phyloP scores from a whole-genome alignment of 2,113 vertebrate species.

The Tichodroma muraria region DNA sequence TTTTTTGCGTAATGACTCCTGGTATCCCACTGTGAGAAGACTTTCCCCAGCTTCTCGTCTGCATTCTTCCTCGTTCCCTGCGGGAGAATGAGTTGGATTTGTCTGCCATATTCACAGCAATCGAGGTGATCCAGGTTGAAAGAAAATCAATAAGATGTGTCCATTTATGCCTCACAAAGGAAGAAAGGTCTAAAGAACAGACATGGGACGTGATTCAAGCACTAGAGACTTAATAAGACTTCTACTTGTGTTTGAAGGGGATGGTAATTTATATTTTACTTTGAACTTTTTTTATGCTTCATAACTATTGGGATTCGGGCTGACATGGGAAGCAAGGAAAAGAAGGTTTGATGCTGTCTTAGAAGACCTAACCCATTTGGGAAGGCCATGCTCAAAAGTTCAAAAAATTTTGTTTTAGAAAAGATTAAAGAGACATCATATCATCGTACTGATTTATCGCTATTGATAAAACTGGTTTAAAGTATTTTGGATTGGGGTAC shows the following conservation, averaged over 20 bases:
- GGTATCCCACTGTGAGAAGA: slow-evolving; percentile 74
- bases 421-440: slow-evolving; percentile 73
- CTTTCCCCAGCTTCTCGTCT: slow-evolving; percentile 72
- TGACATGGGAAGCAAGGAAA: slow-evolving; percentile 77
- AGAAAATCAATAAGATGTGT: slow-evolving; percentile 97
- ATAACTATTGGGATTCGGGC: slow-evolving; percentile 78
- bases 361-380: slow-evolving; percentile 77
- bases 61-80: slow-evolving; percentile 76
- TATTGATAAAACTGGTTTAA: slow-evolving; percentile 72
- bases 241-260: slow-evolving; percentile 74
- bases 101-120: slow-evolving; percentile 90
- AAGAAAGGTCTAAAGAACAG: slow-evolving; percentile 81
- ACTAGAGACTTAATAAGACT: slow-evolving; percentile 81
- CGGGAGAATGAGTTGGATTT: slow-evolving; percentile 85
- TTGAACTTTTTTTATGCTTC: slow-evolving; percentile 76
- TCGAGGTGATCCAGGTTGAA: slow-evolving; percentile 93
- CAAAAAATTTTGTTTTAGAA: slow-evolving; percentile 77
- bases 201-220: slow-evolving; percentile 81
- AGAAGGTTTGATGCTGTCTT: slow-evolving; percentile 79
- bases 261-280: slow-evolving; percentile 79
- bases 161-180: slow-evolving; percentile 90
- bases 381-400: slow-evolving; percentile 74
- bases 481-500: slow-evolving; percentile 70
- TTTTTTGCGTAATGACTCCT: slow-evolving; percentile 83
- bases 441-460: slow-evolving; percentile 71